These are phyloP conservation scores for Drosophila differens DNA, from an alignment of 2,888 invertebrate species.

Conservation along the genomic window DNA sequence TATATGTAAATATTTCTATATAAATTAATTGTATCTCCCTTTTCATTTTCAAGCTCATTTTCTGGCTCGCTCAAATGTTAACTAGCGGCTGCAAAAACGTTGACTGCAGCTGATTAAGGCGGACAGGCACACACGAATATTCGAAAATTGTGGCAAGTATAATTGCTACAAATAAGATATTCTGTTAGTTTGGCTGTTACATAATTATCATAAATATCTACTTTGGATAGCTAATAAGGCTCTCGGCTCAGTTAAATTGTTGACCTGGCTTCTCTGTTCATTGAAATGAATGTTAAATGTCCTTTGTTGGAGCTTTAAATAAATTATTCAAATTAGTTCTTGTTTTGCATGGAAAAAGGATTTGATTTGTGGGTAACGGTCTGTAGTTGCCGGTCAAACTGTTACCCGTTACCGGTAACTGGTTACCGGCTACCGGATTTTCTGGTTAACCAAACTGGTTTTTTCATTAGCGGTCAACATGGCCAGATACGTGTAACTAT, in stretches of 20 bases:
- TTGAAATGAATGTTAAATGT: conserved; percentile 45
- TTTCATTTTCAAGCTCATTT: conserved; percentile 2
- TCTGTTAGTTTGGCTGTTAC: too few relatives aligned
- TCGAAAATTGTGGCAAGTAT: background rate
- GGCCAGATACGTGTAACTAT: background rate
- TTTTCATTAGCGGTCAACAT: conserved; percentile 56
- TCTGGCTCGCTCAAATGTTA: conserved; percentile 27
- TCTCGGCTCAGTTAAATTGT: background rate
- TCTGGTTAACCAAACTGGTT: conserved; percentile 52
- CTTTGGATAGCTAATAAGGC: background rate
- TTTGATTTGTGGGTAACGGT: conserved; percentile 44
- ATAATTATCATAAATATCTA: background rate
- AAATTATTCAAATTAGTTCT: conserved; percentile 69
- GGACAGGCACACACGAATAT: conserved; percentile 8
- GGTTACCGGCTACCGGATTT: conserved; percentile 9
- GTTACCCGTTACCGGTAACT: conserved; percentile 11
- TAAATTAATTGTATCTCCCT: background rate
- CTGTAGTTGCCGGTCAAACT: conserved; percentile 1
- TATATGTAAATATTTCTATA: background rate
- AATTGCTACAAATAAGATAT: background rate
- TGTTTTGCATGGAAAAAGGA: conserved; percentile 59
- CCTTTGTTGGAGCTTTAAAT: conserved; percentile 37
- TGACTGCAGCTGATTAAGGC: conserved; percentile 45
- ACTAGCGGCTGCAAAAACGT: conserved; percentile 35
- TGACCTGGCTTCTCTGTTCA: conserved; percentile 28